phyloP scores from a whole-genome alignment of 2,113 vertebrate species.

The Alethe diademata region DNA sequence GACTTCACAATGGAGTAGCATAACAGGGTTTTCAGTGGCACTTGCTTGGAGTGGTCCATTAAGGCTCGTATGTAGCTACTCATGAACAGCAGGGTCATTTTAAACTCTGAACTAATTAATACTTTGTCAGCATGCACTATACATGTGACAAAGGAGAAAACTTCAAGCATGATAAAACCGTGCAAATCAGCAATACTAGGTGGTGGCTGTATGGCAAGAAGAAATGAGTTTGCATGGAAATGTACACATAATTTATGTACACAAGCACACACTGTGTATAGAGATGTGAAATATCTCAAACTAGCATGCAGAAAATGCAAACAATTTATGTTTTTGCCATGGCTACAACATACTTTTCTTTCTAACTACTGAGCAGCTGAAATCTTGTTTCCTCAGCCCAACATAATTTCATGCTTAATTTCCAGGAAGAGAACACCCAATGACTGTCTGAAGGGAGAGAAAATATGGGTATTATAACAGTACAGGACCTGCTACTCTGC shows the following conservation, averaged over 20 bases:
- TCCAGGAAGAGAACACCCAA: slow-evolving; percentile 63
- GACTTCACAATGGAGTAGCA: background rate
- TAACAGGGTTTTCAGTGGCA: background rate
- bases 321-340: slow-evolving; percentile 43
- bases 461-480: slow-evolving; percentile 45
- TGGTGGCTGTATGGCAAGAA: background rate
- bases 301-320: slow-evolving; percentile 55
- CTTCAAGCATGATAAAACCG: background rate
- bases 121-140: background rate
- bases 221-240: background rate
- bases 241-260: background rate
- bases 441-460: slow-evolving; percentile 35
- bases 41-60: background rate
- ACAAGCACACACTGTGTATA: background rate
- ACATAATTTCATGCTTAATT: slow-evolving; percentile 70
- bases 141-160: background rate
- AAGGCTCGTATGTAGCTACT: background rate
- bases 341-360: slow-evolving; percentile 48
- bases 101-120: background rate
- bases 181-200: background rate
- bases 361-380: slow-evolving; percentile 66
- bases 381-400: slow-evolving; percentile 66
- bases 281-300: slow-evolving; percentile 26
- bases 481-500: slow-evolving; percentile 48
- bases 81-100: background rate